Evolutionary conservation across 53 echinoderm and acorn worm species (phyloP), one percentile per base, ranked within the genome.

Genomic region (Zoroaster sp.): DNA sequence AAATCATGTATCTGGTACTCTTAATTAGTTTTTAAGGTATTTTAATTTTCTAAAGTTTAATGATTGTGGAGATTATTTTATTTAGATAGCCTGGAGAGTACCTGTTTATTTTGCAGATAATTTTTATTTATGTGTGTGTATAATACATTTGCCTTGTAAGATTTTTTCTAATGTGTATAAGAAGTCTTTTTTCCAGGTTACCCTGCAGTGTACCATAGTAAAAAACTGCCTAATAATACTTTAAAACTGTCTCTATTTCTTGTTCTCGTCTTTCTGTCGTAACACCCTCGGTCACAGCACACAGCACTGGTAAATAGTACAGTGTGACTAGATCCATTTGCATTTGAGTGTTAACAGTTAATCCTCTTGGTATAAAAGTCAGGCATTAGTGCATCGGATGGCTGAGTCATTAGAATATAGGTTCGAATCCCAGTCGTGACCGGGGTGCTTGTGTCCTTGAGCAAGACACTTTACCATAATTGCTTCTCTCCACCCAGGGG

Each of bases 121-220:
- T 72, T 72, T 32, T 75, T 75, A 75, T 75, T 75, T 75, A 47
- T 75, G 49, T 47, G 75, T 75, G 75, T 75, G 75, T 75, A 75
- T 47, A 75, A 47, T 45, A 47, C 74, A 75, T 75, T 75, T 75
- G 75, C 75, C 75, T 75, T 75, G 75, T 75, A 75, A 30, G 75
- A 45, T 75, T 75, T 75, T 75, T 45, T 49, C 17, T 42, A 75
- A 41, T 75, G 75, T 75, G 42, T 75, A 75, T n/a, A 75, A 41
- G 47, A 40, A 15, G 15, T 45, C 36, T 75, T 75, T 17, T 12
- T 28, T 17, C 46, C 47, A 47, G 75, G 75, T 47, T 23, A 49
- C 47, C 75, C 75, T 75, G 49, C 75, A 75, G 73, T 75, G 75
- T 75, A 75, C 49, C 28, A 47, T 75, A 75, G 75, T 75, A 75